Evolutionary conservation across 2,113 vertebrate species (phyloP), one percentile per base, ranked within the genome.

Genomic region (Rhegmatorhina hoffmannsi): DNA sequence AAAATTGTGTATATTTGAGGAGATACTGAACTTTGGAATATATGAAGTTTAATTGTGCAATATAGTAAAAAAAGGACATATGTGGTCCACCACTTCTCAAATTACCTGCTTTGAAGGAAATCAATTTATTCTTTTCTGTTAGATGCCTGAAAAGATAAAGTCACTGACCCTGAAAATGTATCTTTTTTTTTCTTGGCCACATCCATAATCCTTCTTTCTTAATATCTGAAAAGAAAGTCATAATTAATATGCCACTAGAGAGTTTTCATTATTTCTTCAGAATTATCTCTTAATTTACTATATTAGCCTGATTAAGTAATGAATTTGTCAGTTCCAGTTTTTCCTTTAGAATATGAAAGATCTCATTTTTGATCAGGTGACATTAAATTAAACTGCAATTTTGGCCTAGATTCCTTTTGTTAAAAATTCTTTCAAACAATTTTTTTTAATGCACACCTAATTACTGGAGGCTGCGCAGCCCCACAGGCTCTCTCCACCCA

Each of bases 111-210:
- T 7, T 74, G 43, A 58, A 23, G 67, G 36, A 84, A 95, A 80
- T 86, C 15, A 68, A 60, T 90, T 66, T 64, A 44, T 79, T 84
- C 50, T 78, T 86, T 93, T 67, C 59, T 95, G 49, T 69, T 94
- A 60, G 68, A 83, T 49, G 20, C 79, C 43, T 52, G 66, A 50
- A 63, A 92, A 94, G 86, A 93, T 87, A 97, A 96, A 96, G 62
- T 81, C 97, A 95, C 60, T 98, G 97, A 98, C 96, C 97, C 95
- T 95, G 96, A 98, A 98, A 98, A 97, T 95, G 85, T 62, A 84
- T 77, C 52, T 92, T 83, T 25, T 89, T 90, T 92, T 94, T 90
- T 96, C 94, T 91, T 79, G 40, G 89, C 50, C 87, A 87, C 50
- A 93, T 93, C 66, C 56, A 73, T 97, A 93, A 84, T 95, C 93